phyloP scores from a whole-genome alignment of 2,888 invertebrate genomes.

The Hoplodrina blanda region DNA sequence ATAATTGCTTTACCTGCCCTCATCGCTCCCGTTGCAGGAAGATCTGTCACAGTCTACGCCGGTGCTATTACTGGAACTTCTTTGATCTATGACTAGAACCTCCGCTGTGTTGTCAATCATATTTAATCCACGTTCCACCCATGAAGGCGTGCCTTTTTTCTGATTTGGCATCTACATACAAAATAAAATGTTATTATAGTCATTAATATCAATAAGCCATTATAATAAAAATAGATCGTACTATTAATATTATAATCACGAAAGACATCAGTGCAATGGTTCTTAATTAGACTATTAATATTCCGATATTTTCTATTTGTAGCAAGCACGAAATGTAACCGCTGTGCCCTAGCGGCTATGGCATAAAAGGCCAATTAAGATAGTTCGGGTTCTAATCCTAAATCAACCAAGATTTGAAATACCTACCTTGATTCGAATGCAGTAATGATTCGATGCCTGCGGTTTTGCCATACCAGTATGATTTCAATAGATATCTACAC shows the following conservation, averaged over 20 bases:
- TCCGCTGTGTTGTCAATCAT: slow-evolving; percentile 89
- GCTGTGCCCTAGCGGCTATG: not conserved
- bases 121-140: slow-evolving; percentile 91
- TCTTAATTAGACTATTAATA: slow-evolving; percentile 46
- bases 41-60: slow-evolving; percentile 86
- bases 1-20: slow-evolving; percentile 80
- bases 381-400: not conserved
- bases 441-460: not conserved
- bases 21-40: slow-evolving; percentile 87
- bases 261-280: slow-evolving; percentile 12
- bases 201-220: slow-evolving; percentile 29
- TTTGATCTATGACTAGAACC: slow-evolving; percentile 91
- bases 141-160: slow-evolving; percentile 89
- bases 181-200: slow-evolving; percentile 27
- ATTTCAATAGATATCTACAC: not conserved
- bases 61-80: slow-evolving; percentile 84
- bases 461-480: not conserved
- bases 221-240: slow-evolving; percentile 18
- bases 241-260: slow-evolving; percentile 20
- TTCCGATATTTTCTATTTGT: slow-evolving; percentile 24
- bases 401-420: not conserved
- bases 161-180: slow-evolving; percentile 85
- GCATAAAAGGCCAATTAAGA: too few species aligned
- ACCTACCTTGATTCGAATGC: not conserved
- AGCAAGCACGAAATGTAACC: slow-evolving; percentile 27